Conservation (phyloP, 2,888 invertebrate species). For the Podotricha telesiphe region DNA sequence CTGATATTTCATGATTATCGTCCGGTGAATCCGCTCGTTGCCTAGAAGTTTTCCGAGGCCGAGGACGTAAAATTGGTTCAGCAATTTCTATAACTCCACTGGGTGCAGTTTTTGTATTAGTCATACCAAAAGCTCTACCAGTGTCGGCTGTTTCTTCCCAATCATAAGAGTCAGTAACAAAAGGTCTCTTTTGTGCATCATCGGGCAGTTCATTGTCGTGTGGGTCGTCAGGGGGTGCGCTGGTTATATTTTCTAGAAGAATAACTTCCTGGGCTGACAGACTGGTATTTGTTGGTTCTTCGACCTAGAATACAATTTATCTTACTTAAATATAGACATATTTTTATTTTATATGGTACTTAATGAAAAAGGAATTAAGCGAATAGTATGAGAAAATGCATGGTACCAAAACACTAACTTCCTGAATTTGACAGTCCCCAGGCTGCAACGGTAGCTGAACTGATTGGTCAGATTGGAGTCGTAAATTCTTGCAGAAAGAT, state of each 20-base stretch:
- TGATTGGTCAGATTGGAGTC: slow-evolving; percentile 88
- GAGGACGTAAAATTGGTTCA: slow-evolving; percentile 88
- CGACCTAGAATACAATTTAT: slow-evolving; percentile 52
- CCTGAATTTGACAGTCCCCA: slow-evolving; percentile 89
- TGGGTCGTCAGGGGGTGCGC: slow-evolving; percentile 58
- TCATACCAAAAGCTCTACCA: slow-evolving; percentile 86
- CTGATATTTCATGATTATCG: slow-evolving; percentile 84
- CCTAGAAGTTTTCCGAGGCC: slow-evolving; percentile 82
- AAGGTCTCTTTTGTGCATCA: slow-evolving; percentile 66
- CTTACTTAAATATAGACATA: neutral
- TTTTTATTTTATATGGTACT: neutral
- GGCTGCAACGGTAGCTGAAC: slow-evolving; percentile 89
- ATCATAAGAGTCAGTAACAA: slow-evolving; percentile 76
- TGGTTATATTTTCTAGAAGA: slow-evolving; percentile 58
- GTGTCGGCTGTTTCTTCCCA: slow-evolving; percentile 81
- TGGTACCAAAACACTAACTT: slow-evolving; percentile 57
- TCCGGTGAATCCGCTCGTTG: slow-evolving; percentile 77
- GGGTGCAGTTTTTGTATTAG: slow-evolving; percentile 74
- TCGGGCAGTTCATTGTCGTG: slow-evolving; percentile 75
- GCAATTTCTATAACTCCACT: slow-evolving; percentile 85
- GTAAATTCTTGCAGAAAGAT: slow-evolving; percentile 90
- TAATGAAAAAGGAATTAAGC: neutral
- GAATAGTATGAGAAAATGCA: neutral
- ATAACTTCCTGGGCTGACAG: slow-evolving; percentile 52
- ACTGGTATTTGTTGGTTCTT: slow-evolving; percentile 54